phyloP scores from a whole-genome alignment of 2,888 invertebrate genomes.

The Calliopum simillimum region DNA sequence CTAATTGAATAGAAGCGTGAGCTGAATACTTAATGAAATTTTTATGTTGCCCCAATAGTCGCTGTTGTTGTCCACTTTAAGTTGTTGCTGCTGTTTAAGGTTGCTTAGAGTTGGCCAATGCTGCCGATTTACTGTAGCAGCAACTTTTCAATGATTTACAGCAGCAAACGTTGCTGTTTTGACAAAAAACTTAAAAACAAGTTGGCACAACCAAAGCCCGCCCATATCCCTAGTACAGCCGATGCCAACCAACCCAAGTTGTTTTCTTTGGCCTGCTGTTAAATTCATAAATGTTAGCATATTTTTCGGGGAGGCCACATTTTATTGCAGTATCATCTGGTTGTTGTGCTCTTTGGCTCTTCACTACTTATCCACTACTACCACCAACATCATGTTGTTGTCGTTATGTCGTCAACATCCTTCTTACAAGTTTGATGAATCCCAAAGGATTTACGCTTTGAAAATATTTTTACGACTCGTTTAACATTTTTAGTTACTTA shows the following conservation, averaged over 20 bases:
- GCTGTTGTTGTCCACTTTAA: background rate
- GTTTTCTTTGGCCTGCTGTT: slow-evolving; percentile 27
- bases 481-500: slow-evolving; percentile 53
- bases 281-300: slow-evolving; percentile 46
- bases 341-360: slow-evolving; percentile 17
- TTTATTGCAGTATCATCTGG: slow-evolving; percentile 24
- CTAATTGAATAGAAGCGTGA: slow-evolving; percentile 65
- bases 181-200: background rate
- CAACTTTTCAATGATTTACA: background rate
- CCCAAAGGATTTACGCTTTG: slow-evolving; percentile 42
- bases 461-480: slow-evolving; percentile 65
- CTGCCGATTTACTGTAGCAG: background rate
- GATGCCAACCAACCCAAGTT: background rate
- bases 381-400: slow-evolving; percentile 4
- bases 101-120: background rate
- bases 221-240: background rate
- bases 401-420: background rate
- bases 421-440: slow-evolving; percentile 27
- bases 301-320: slow-evolving; percentile 35
- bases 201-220: background rate
- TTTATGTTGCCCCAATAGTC: slow-evolving; percentile 35
- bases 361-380: slow-evolving; percentile 27
- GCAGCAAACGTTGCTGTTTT: background rate
- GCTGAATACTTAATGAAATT: slow-evolving; percentile 62
- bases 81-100: background rate